These are phyloP conservation scores for Sardina pilchardus DNA, from an alignment of 2,113 vertebrate genomes.

Conservation along the genomic window DNA sequence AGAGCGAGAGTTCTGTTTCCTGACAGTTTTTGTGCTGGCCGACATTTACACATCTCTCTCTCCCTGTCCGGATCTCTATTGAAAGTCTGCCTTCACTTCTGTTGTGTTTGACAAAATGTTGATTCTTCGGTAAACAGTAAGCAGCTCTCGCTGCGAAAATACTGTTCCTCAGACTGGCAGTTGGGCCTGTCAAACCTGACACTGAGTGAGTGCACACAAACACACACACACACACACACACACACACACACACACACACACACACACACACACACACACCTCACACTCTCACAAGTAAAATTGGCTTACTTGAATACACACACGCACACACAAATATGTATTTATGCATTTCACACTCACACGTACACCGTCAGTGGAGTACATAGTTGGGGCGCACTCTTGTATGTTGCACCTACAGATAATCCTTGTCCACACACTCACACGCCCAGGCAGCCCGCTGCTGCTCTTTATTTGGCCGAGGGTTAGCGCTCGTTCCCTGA, in stretches of 20 bases:
- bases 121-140: conserved; percentile 67
- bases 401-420: background rate
- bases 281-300: background rate
- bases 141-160: conserved; percentile 66
- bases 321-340: background rate
- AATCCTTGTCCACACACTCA: background rate
- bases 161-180: conserved; percentile 66
- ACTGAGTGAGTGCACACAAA: conserved; percentile 51
- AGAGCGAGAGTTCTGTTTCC: conserved; percentile 27
- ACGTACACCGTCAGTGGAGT: background rate
- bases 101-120: conserved; percentile 69
- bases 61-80: background rate
- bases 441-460: background rate
- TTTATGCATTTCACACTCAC: background rate
- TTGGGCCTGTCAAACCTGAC: conserved; percentile 62
- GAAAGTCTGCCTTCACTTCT: background rate
- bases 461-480: conserved; percentile 74
- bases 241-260: background rate
- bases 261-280: no score
- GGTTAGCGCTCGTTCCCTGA: conserved; percentile 66
- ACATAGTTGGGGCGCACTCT: background rate
- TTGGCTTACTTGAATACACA: background rate
- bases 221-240: conserved; percentile 52
- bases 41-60: conserved; percentile 34
- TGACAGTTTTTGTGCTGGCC: conserved; percentile 17